A percentile compares a stretch with the other conserved stretches of the same genome.
phyloP scores from a whole-genome alignment of 2,888 invertebrate genomes.

The Lasioglossum vierecki region DNA sequence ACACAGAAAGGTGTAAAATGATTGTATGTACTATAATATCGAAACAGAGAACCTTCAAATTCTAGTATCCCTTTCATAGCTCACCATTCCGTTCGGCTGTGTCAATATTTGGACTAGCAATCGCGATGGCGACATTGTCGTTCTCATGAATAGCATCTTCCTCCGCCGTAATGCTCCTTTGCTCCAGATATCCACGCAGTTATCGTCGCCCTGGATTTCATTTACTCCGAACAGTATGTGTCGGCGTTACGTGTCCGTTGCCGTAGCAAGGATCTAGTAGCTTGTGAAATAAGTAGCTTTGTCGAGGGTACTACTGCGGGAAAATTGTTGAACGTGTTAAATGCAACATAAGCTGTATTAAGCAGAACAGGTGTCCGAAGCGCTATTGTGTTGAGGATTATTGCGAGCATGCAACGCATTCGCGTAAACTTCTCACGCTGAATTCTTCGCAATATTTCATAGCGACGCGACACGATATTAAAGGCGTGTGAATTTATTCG shows the following conservation, averaged over 20 bases:
- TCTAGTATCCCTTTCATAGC: neutral
- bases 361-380: neutral
- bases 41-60: neutral
- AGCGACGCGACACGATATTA: neutral
- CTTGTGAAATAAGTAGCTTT: neutral
- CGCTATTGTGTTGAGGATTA: neutral
- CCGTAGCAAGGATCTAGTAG: neutral
- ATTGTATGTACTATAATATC: neutral
- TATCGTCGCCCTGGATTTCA: conserved; percentile 11
- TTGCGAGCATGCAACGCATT: neutral
- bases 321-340: neutral
- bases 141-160: conserved; percentile 9
- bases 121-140: conserved; percentile 13
- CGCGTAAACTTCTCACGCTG: neutral
- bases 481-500: conserved; percentile 46
- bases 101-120: conserved; percentile 16
- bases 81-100: neutral
- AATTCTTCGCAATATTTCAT: neutral
- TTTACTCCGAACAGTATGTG: conserved; percentile 14
- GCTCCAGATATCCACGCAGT: neutral
- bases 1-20: neutral
- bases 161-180: conserved; percentile 18
- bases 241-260: conserved; percentile 1
- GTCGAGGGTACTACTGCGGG: neutral
- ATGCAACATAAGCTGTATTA: neutral